Conservation (phyloP, 2,888 invertebrate genomes). For the Drosophila lutescens region DNA sequence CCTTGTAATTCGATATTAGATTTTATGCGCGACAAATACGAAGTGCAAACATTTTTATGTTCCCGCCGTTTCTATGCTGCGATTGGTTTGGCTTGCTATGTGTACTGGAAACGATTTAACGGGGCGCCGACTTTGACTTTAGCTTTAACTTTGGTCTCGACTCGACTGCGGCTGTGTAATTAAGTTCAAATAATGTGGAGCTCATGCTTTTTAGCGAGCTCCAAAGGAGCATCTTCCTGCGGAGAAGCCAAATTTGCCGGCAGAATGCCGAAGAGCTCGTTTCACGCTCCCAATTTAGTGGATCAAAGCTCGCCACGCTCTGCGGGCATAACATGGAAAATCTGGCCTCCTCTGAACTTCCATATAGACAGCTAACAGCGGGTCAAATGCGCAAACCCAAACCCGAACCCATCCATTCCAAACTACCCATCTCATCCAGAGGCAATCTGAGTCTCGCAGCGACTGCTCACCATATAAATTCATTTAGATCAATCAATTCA, state of each 20-base stretch:
- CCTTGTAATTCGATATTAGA: conserved; percentile 80
- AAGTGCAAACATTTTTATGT: conserved; percentile 79
- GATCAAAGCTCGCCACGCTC: conserved; percentile 42
- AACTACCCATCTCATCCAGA: not conserved
- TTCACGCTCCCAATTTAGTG: conserved; percentile 48
- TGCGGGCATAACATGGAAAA: conserved; percentile 38
- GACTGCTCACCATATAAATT: conserved; percentile 82
- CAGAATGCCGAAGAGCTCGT: conserved; percentile 22
- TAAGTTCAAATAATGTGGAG: conserved; percentile 65
- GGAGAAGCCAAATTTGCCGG: not conserved
- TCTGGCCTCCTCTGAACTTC: conserved; percentile 36
- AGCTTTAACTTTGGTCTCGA: conserved; percentile 17
- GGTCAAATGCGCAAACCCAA: conserved; percentile 25
- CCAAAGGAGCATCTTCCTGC: conserved; percentile 5
- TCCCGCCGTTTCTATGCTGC: conserved; percentile 67
- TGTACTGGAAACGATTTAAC: conserved; percentile 63
- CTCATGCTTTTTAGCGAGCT: conserved; percentile 50
- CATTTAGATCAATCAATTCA: conserved; percentile 85
- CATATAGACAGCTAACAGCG: conserved; percentile 22
- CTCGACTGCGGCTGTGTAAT: conserved; percentile 50
- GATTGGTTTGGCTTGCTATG: conserved; percentile 48
- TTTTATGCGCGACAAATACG: conserved; percentile 81
- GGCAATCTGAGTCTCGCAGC: conserved; percentile 24
- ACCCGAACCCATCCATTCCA: not conserved
- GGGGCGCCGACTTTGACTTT: conserved; percentile 42